These are phyloP conservation scores for Heterotis niloticus DNA, from an alignment of 2,113 vertebrate species.

Conservation along the genomic window DNA sequence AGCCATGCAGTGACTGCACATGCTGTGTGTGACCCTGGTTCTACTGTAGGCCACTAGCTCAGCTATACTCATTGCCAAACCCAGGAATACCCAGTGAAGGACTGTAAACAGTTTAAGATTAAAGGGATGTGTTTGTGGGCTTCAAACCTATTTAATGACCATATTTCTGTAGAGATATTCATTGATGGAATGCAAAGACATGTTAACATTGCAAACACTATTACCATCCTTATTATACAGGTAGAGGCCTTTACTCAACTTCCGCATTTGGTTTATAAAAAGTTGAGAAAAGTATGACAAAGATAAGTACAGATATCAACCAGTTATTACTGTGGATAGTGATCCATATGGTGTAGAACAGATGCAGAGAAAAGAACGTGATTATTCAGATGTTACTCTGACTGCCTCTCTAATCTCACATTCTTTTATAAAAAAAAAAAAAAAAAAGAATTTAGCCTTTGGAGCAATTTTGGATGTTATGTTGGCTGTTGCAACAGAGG, in stretches of 20 bases:
- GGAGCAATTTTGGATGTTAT: neutral
- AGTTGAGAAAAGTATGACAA: neutral
- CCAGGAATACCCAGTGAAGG: neutral
- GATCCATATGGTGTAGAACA: no score
- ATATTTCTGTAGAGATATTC: neutral
- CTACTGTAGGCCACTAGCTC: neutral
- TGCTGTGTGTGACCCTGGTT: neutral
- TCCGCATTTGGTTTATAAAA: neutral
- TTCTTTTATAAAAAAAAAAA: neutral
- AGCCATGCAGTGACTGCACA: neutral
- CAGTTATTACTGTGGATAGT: no score
- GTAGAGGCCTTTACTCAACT: neutral
- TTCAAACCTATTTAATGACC: neutral
- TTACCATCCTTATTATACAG: neutral
- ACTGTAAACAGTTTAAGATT: neutral
- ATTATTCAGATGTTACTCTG: no score
- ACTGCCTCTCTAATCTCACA: no score
- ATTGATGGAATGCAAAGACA: neutral
- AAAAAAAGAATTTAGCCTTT: neutral
- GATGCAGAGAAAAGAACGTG: neutral
- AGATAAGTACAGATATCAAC: neutral
- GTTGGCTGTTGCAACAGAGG: neutral
- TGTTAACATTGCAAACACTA: neutral
- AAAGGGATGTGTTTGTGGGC: neutral
- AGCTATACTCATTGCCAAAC: neutral